Percentiles rank a stretch among this genome's conserved stretches.
Conservation (phyloP, 1,140 invertebrate genomes). For the Meloidogyne floridensis region DNA sequence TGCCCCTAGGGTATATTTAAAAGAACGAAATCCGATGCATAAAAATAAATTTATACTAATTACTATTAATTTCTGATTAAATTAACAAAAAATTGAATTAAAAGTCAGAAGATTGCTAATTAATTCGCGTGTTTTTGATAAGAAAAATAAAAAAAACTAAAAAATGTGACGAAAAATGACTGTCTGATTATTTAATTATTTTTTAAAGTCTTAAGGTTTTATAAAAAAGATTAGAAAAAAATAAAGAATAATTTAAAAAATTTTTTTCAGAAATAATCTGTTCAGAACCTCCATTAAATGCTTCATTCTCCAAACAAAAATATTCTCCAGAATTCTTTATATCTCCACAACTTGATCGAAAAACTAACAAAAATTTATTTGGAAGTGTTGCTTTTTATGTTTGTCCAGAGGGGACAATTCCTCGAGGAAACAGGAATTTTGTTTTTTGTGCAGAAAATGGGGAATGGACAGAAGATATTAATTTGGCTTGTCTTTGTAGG, state of each 20-base stretch:
- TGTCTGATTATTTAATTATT: too few relatives aligned
- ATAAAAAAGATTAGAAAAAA: not conserved
- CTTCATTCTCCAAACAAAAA: not conserved
- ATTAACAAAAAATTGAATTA: too few relatives aligned
- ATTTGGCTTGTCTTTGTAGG: constrained; percentile 6
- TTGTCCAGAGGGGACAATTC: not conserved
- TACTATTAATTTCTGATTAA: too few relatives aligned
- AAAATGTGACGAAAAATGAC: too few relatives aligned
- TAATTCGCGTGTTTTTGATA: not conserved
- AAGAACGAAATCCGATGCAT: too few relatives aligned
- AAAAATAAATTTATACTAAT: too few relatives aligned
- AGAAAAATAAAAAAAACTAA: not conserved
- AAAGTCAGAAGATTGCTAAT: not conserved
- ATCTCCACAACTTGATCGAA: not conserved
- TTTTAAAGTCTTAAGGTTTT: not conserved
- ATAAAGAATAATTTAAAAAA: not conserved
- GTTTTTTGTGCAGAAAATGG: not conserved
- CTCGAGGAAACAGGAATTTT: not conserved
- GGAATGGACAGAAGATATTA: not conserved
- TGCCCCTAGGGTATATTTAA: too few relatives aligned
- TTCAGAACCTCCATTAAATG: not conserved
- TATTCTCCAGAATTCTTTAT: not conserved
- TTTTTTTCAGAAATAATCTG: constrained; percentile 3
- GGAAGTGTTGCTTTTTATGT: not conserved
- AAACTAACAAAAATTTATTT: not conserved